phyloP scores from a whole-genome alignment of 2,888 invertebrate genomes.

The Yponomeuta sedellus region DNA sequence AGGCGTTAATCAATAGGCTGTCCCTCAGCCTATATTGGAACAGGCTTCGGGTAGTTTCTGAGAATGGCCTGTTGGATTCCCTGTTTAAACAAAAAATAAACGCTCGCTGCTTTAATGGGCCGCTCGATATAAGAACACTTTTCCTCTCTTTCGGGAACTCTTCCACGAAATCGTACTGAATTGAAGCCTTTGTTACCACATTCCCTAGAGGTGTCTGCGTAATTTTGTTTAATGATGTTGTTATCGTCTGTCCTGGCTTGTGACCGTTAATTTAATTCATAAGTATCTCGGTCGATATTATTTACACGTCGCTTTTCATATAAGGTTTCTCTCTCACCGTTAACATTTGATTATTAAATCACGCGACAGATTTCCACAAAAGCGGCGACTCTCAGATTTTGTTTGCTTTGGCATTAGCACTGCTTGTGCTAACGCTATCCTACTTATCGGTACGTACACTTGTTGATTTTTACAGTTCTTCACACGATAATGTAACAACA shows the following conservation, averaged over 20 bases:
- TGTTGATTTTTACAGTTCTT: conserved; percentile 58
- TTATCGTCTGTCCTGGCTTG: neutral
- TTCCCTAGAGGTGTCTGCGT: neutral
- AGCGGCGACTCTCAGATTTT: conserved; percentile 42
- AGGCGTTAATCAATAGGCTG: conserved; percentile 63
- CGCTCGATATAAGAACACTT: conserved; percentile 55
- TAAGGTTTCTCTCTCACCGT: conserved; percentile 43
- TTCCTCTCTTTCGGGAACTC: conserved; percentile 46
- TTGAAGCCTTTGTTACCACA: neutral
- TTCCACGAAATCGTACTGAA: neutral
- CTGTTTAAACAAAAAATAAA: conserved; percentile 62
- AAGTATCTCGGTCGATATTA: neutral
- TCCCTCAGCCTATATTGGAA: conserved; percentile 46
- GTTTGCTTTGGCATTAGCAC: conserved; percentile 57
- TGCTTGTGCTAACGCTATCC: conserved; percentile 57
- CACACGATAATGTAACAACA: conserved; percentile 48
- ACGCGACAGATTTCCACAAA: conserved; percentile 52
- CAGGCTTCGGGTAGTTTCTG: conserved; percentile 51
- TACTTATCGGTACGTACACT: conserved; percentile 52
- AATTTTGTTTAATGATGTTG: neutral
- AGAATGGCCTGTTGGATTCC: conserved; percentile 49
- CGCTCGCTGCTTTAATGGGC: conserved; percentile 50
- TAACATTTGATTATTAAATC: conserved; percentile 71
- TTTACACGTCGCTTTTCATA: neutral
- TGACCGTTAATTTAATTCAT: neutral